Base-by-base conservation (phyloP, 2,888 invertebrate genomes). In the Cataglyphis rosenhaueri region DNA sequence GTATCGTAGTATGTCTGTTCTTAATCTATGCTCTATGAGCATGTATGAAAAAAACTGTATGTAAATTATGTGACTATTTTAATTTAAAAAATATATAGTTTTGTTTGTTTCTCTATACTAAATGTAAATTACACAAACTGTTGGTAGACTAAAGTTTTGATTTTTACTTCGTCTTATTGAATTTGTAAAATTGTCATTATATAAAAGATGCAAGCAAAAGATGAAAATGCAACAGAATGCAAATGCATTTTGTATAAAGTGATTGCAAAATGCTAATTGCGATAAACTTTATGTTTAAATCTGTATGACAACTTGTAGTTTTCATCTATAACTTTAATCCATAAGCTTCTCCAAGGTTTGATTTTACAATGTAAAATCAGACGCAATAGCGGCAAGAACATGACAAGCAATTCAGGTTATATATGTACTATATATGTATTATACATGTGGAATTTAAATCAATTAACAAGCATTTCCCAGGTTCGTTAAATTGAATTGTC, bases 381-480 rank as follows among this genome's bases (percentile, higher is more conserved):
- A 25, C 65, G 71, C 57, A 75, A 68, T 61, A 66, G n/a, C 29
- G n/a, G 41, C 12, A 21, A 48, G 66, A 59, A 48, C 25, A n/a
- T 41, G 44, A 59, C 29, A 18, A 2, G 52, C n/a, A 52, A 65
- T 48, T 29, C 65, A 61, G n/a, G 15, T 44, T 66, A 25, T 35
- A 61, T 48, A 66, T 59, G 59, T 52, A 48, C 35, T 21, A 21
- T 21, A 21, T 21, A 21, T 21, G 21, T 21, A 21, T 21, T 21
- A 21, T 21, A 21, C 0, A 21, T 21, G 21, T 21, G 52, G 38
- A 61, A 81, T 81, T 82, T 81, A 70, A 82, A 41, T 76, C 68
- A 82, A 82, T 82, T 82, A 76, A 82, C 70, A 82, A 66, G 55
- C 76, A 61, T 57, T 76, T 82, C 15, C n/a, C 25, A 41, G n/a